These are phyloP conservation scores for Choreutis nemorana DNA, from an alignment of 2,888 invertebrate species.

Conservation along the genomic window DNA sequence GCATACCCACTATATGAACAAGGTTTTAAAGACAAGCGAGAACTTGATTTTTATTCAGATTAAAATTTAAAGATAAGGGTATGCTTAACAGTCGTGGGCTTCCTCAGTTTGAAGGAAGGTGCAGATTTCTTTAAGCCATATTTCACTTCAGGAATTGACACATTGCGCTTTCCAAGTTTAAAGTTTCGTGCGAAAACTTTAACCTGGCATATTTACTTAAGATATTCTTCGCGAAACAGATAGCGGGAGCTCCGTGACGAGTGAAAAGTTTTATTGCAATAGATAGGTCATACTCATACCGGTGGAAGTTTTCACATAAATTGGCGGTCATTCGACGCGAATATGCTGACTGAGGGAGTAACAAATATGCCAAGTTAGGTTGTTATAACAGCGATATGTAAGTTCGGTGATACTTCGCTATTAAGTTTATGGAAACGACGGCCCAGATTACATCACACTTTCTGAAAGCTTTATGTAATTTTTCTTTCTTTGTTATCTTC, in stretches of 20 bases:
- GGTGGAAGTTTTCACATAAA: constrained; percentile 63
- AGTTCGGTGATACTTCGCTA: constrained; percentile 64
- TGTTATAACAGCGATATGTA: constrained; percentile 66
- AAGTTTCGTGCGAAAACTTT: constrained; percentile 55
- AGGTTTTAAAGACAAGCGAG: too few relatives aligned
- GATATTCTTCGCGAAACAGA: constrained; percentile 48
- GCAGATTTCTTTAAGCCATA: too few relatives aligned
- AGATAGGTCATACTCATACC: constrained; percentile 61
- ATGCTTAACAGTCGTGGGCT: too few relatives aligned
- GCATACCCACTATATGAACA: too few relatives aligned
- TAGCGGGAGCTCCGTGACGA: constrained; percentile 54
- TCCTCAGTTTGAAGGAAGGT: too few relatives aligned
- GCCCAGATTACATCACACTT: constrained; percentile 62
- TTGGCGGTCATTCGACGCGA: constrained; percentile 66
- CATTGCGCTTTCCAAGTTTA: constrained; percentile 45
- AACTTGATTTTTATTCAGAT: too few relatives aligned
- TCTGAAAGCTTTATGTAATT: constrained; percentile 62
- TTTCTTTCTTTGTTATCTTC: constrained; percentile 37
- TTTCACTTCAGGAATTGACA: constrained; percentile 62
- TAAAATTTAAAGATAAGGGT: too few relatives aligned
- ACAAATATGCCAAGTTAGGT: constrained; percentile 65
- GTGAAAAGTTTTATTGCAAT: constrained; percentile 56
- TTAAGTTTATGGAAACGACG: constrained; percentile 65
- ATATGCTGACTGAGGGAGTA: constrained; percentile 65
- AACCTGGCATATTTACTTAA: constrained; percentile 61